Base-by-base conservation (phyloP, 1,140 invertebrate species). In the Paraescarpia echinospica region DNA sequence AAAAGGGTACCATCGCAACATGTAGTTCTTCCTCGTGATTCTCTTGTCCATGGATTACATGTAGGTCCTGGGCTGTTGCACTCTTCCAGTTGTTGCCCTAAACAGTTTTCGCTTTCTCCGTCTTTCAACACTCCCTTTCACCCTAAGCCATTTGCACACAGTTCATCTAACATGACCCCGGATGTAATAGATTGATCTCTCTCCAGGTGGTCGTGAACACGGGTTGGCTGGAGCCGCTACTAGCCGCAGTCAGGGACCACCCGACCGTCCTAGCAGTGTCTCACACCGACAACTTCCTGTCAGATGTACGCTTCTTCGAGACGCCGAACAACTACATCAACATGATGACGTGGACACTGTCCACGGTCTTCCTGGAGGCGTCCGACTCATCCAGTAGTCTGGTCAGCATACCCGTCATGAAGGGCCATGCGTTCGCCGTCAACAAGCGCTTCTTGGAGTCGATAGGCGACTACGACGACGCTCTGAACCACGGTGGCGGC, bases 161-260 rank as follows among this genome's bases (percentile, higher is more conserved):
- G 41, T 41, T 41, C 41, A 12, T 41, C 41, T 41, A 41, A 4
- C 41, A 41, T 41, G 41, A 41, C 41, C 41, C 41, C 41, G 41
- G 41, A 41, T 6, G 41, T 41, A 41, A 41, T 41, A 41, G 4
- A 4, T 4, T 41, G 4, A 4, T 12, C 4, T 41, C 4, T 41
- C 41, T 4, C 4, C 12, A 41, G 41, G 41, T 59, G 14, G 89
- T 92, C 33, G 93, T 93, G n/a, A 93, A 93, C 92, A 34, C 34
- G n/a, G 93, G 93, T 41, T 93, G 93, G 93, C 35, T 92, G 34
- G 77, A 93, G 51, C 93, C 93, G 1, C 93, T 93, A 34, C 41
- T 93, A 1, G 92, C 41, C n/a, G 90, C 89, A n/a, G 35, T 93
- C 41, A 34, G 35, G 27, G 34, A 91, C 33, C 34, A 93, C 27